Percentiles rank a stretch among this genome's conserved stretches.
These are phyloP conservation scores for Rhopalosiphum maidis DNA, from an alignment of 1,140 invertebrate species.

Conservation along the genomic window DNA sequence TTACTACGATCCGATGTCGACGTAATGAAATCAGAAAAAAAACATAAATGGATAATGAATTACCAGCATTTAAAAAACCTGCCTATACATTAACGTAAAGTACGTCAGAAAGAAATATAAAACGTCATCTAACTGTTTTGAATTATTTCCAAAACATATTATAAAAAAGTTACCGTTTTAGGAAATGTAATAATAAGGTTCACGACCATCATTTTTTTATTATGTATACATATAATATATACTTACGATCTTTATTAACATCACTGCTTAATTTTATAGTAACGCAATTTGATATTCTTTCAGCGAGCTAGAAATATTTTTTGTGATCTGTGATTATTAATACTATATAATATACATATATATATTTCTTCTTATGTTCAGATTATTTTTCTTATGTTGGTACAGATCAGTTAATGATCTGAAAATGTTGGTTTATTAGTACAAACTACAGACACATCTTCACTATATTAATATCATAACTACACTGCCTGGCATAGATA, in stretches of 20 bases:
- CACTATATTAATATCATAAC: slow-evolving; percentile 19
- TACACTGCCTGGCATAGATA: slow-evolving; percentile 25
- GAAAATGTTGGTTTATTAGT: slow-evolving; percentile 24
- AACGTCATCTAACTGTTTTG: neutral
- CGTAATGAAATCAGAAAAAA: neutral
- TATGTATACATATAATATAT: slow-evolving; percentile 4
- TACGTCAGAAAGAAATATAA: neutral
- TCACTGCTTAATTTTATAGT: slow-evolving; percentile 40
- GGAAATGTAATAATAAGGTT: neutral
- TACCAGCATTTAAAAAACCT: slow-evolving; percentile 46
- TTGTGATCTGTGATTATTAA: neutral
- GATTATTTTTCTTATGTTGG: neutral
- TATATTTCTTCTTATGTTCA: neutral
- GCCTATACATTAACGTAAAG: neutral
- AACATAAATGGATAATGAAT: neutral
- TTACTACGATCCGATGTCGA: neutral
- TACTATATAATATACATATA: neutral
- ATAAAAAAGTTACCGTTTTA: slow-evolving; percentile 22
- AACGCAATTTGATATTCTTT: slow-evolving; percentile 31
- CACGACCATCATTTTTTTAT: slow-evolving; percentile 5
- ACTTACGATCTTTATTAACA: neutral
- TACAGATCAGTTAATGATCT: neutral
- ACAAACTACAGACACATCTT: slow-evolving; percentile 1
- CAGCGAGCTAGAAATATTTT: neutral
- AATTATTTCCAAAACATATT: neutral